These are phyloP conservation scores for Microcebus griseorufus DNA, from an alignment of 2,113 vertebrate genomes.

Conservation along the genomic window DNA sequence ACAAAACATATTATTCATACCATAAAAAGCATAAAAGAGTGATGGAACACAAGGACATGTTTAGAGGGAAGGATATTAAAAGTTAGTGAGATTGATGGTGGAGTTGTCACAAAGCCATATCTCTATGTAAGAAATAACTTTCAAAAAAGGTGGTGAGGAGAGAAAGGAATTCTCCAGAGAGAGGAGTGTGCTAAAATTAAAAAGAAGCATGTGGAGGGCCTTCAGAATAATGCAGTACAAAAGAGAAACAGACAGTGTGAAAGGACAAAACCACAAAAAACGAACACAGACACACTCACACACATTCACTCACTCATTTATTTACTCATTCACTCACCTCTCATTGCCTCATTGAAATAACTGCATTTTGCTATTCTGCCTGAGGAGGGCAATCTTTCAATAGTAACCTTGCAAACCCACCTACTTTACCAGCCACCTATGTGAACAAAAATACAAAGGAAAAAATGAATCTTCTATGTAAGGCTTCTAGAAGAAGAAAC, in stretches of 20 bases:
- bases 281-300: too few species aligned
- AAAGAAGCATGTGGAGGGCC: not conserved
- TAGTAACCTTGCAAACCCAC: too few species aligned
- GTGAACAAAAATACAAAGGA: too few species aligned
- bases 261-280: not conserved
- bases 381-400: too few species aligned
- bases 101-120: not conserved
- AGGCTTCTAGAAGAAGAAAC: not conserved
- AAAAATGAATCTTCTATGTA: not conserved
- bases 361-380: too few species aligned
- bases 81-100: not conserved
- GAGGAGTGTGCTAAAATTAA: not conserved
- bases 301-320: not conserved
- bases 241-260: not conserved
- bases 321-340: too few species aligned
- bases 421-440: too few species aligned
- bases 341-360: too few species aligned
- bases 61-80: not conserved
- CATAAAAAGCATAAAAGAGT: too few species aligned
- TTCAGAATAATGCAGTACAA: not conserved
- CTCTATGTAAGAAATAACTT: too few species aligned
- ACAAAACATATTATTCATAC: not conserved
- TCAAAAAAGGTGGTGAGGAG: too few species aligned
- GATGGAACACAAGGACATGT: not conserved
- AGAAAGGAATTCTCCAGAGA: not conserved